Percentiles rank a stretch among this genome's conserved stretches.
Evolutionary conservation across 2,888 invertebrate genomes (phyloP).

Genomic region (Agriotes lineatus): DNA sequence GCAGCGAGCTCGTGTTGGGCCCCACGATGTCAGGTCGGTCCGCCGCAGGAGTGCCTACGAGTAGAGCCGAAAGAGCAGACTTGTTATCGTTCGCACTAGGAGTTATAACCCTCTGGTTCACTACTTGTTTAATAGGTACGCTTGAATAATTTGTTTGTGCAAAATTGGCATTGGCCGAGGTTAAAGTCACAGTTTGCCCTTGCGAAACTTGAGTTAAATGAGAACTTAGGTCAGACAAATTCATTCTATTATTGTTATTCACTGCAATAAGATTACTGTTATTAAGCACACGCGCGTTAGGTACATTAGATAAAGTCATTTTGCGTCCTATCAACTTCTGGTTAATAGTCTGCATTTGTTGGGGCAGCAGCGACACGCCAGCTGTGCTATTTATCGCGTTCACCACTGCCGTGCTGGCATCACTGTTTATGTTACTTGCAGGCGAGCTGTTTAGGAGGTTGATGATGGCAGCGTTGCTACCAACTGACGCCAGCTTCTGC

Average conservation of each 20-base stretch:
- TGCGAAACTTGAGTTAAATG: constrained; percentile 54
- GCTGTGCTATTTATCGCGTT: constrained; percentile 62
- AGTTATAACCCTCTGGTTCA: constrained; percentile 48
- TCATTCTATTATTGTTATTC: constrained; percentile 60
- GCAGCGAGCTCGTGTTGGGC: constrained; percentile 68
- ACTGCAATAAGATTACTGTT: constrained; percentile 65
- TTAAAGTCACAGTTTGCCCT: constrained; percentile 63
- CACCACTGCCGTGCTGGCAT: constrained; percentile 73
- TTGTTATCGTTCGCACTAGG: constrained; percentile 52
- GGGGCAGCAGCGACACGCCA: constrained; percentile 57
- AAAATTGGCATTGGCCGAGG: constrained; percentile 62
- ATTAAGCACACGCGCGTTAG: constrained; percentile 64
- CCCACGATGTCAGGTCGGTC: constrained; percentile 71
- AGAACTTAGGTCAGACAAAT: constrained; percentile 54
- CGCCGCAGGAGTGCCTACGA: constrained; percentile 72
- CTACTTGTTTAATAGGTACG: constrained; percentile 60
- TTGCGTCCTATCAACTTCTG: constrained; percentile 69
- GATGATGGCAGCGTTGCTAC: constrained; percentile 80
- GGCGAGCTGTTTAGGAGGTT: constrained; percentile 84
- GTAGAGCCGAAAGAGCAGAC: constrained; percentile 71
- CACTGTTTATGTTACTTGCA: constrained; percentile 69
- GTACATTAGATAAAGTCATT: constrained; percentile 70
- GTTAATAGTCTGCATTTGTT: constrained; percentile 59
- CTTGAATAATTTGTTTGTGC: constrained; percentile 58
- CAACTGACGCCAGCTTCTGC: constrained; percentile 64